Evolutionary conservation across 2,797 vertebrate genomes (phyloP).

Genomic region (Peromyscus attwateri): DNA sequence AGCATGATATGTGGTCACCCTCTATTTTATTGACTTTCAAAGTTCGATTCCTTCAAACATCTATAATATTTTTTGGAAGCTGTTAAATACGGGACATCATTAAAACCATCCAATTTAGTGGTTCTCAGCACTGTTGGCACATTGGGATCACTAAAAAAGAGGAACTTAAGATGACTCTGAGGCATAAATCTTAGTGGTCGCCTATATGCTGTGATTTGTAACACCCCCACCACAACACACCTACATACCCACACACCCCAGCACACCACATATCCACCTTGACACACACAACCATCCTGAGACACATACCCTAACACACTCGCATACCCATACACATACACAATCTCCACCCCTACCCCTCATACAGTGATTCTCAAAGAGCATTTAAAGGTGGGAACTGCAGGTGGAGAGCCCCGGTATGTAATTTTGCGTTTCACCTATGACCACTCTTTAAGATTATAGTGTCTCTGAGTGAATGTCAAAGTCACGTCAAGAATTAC

Average conservation of each 20-base stretch:
- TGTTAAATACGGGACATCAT: background rate
- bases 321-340: background rate
- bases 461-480: background rate
- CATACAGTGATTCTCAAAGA: background rate
- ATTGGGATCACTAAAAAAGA: background rate
- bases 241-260: background rate
- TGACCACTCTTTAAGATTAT: constrained; percentile 31
- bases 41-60: background rate
- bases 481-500: background rate
- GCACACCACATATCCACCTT: background rate
- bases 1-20: background rate
- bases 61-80: constrained; percentile 32
- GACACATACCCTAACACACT: background rate
- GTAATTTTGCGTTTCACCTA: constrained; percentile 15
- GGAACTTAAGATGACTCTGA: background rate
- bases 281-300: background rate
- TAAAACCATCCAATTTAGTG: background rate
- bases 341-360: too few species aligned
- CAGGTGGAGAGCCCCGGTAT: background rate
- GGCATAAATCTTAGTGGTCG: background rate
- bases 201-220: background rate
- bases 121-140: constrained; percentile 4
- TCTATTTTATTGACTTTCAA: constrained; percentile 42
- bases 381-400: background rate
- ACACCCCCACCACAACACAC: background rate